Conservation (phyloP, 2,113 vertebrate species). For the Bos indicus region DNA sequence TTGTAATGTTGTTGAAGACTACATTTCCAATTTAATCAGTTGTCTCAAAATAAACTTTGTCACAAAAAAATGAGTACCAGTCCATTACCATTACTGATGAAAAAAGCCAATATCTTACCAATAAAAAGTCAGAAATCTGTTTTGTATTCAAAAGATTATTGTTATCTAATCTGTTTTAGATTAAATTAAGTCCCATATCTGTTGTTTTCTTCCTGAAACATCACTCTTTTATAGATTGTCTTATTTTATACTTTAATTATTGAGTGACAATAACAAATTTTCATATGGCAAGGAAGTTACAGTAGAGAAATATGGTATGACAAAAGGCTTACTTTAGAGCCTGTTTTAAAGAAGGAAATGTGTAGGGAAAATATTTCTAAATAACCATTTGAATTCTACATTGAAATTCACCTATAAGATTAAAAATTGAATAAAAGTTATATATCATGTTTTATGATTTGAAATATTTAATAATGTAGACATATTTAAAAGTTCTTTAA, state of each 20-base stretch:
- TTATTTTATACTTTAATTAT: conserved; percentile 27
- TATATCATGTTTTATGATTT: conserved; percentile 4
- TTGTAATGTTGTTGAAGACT: background rate
- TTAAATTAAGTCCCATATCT: background rate
- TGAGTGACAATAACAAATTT: conserved; percentile 84
- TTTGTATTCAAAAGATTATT: background rate
- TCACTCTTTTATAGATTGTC: background rate
- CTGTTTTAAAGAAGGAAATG: conserved; percentile 4
- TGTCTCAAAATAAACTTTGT: background rate
- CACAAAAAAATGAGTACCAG: background rate
- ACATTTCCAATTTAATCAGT: background rate
- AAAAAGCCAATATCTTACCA: background rate
- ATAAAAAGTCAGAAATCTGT: background rate
- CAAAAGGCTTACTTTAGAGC: background rate
- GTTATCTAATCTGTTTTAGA: background rate
- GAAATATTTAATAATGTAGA: conserved; percentile 17
- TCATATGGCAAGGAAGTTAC: conserved; percentile 37
- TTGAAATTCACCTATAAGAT: background rate
- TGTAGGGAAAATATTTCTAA: conserved; percentile 1
- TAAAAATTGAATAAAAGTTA: background rate
- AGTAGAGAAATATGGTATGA: conserved; percentile 1
- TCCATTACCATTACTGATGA: background rate
- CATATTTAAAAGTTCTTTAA: conserved; percentile 5
- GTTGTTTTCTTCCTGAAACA: background rate
- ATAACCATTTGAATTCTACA: background rate